Evolutionary conservation across 2,888 invertebrate species (phyloP).

Genomic region (Zaprionus lineosus): DNA sequence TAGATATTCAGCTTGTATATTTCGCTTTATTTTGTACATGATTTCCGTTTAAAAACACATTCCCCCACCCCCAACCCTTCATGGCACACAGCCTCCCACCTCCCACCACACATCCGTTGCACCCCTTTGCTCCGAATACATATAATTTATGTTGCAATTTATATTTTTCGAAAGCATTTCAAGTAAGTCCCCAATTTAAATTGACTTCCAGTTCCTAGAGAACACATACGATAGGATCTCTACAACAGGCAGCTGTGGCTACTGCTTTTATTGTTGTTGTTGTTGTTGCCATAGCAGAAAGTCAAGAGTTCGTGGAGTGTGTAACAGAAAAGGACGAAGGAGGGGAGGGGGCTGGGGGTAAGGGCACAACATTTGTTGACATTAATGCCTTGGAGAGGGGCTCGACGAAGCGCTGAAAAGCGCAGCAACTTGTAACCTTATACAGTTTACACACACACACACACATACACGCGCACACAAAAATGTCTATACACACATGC

Average conservation of each 20-base stretch:
- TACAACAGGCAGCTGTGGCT: slow-evolving; percentile 1
- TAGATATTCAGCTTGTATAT: slow-evolving; percentile 29
- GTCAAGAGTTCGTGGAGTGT: slow-evolving; percentile 20
- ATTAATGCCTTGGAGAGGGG: slow-evolving; percentile 59
- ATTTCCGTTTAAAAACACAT: slow-evolving; percentile 67
- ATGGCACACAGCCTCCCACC: slow-evolving; percentile 18
- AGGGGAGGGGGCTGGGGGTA: slow-evolving; percentile 18
- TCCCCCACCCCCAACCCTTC: too few species aligned
- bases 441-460: slow-evolving; percentile 30
- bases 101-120: neutral
- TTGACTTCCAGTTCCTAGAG: slow-evolving; percentile 51
- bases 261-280: neutral
- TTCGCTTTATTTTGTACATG: slow-evolving; percentile 55
- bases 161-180: slow-evolving; percentile 48
- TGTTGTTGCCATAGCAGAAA: slow-evolving; percentile 2
- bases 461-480: slow-evolving; percentile 5
- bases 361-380: slow-evolving; percentile 58
- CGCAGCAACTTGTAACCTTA: slow-evolving; percentile 36
- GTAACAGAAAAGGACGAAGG: neutral
- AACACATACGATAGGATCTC: slow-evolving; percentile 11
- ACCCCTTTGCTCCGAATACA: slow-evolving; percentile 41
- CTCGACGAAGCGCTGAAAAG: slow-evolving; percentile 43
- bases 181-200: slow-evolving; percentile 47
- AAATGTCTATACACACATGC: neutral
- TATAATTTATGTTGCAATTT: slow-evolving; percentile 69